These are phyloP conservation scores for Panagrolaimus sp. DNA, from an alignment of 1,140 invertebrate genomes.

Conservation along the genomic window DNA sequence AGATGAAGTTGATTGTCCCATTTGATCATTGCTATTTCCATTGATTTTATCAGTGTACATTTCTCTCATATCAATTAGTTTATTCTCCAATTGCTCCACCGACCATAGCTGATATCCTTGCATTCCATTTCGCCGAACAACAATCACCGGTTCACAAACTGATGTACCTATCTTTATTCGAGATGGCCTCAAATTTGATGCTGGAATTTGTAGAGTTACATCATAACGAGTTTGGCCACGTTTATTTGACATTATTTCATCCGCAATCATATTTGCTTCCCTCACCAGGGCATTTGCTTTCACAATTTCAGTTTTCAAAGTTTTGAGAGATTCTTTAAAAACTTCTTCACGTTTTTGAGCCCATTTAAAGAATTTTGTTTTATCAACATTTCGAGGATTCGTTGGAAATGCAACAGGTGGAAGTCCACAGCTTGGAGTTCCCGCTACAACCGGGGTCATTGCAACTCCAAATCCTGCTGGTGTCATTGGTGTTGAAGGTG, in stretches of 20 bases:
- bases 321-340: conserved; percentile 70
- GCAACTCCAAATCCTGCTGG: conserved; percentile 28
- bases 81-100: conserved; percentile 96
- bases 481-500: conserved; percentile 59
- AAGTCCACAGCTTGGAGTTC: conserved; percentile 49
- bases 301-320: conserved; percentile 83
- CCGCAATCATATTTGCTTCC: conserved; percentile 89
- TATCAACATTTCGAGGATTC: conserved; percentile 34
- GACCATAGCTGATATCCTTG: conserved; percentile 77
- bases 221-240: conserved; percentile 78
- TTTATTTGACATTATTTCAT: conserved; percentile 74
- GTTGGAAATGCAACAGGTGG: conserved; percentile 60
- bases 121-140: conserved; percentile 76
- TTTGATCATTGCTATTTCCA: conserved; percentile 32
- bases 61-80: conserved; percentile 93
- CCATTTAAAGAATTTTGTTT: conserved; percentile 55
- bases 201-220: conserved; percentile 94
- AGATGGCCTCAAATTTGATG: conserved; percentile 88
- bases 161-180: conserved; percentile 80
- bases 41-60: conserved; percentile 83
- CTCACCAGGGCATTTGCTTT: conserved; percentile 85
- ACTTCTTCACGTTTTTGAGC: conserved; percentile 47
- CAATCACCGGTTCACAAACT: conserved; percentile 92
- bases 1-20: conserved; percentile 2
- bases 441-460: conserved; percentile 25